Base-by-base conservation (phyloP, 2,113 vertebrate species). In the Oncorhynchus tshawytscha region DNA sequence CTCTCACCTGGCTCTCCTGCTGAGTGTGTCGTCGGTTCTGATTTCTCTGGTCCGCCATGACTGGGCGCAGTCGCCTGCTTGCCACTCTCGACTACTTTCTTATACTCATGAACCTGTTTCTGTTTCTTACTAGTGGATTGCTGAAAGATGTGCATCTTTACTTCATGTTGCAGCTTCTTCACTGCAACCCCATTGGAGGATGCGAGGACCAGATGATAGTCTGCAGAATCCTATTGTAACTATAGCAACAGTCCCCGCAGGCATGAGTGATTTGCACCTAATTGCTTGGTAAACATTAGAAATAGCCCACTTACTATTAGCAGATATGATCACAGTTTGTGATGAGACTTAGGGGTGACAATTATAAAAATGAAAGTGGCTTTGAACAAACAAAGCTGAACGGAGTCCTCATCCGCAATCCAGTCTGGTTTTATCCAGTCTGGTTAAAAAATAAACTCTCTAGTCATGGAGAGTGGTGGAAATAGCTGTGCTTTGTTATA, bases 161-260 rank as follows among this genome's bases (percentile, higher is more conserved):
- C 95, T 97, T 96, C 94, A 92, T 94, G 94, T 94, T 94, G 94
- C 95, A 95, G 96, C 95, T 94, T 91, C 86, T 93, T 95, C 93
- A 93, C 93, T 94, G 89, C 93, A 82, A 91, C 91, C 95, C 94
- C 94, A 97, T 97, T 97, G 96, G 97, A 94, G 95, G 94, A 95
- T 78, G 92, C 91, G 85, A 92, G 93, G 93, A 98, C 95, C 95
- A 96, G 96, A 96, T 95, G 96, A 96, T 95, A 94, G 94, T 94
- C 94, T 94, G 95, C 94, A 90, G 92, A 94, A 94, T 95, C 94
- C 92, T 93, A 95, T 92, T 88, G 96, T 98, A 95, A 94, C 96
- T 96, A 98, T 98, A 95, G 96, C 94, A 98, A 99, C 97, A 93
- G 91, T 94, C 94, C 94, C 94, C 94, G 95, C 94, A 95, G 94